Base-by-base conservation (phyloP, 1,140 invertebrate species). In the Drepana arcuata region DNA sequence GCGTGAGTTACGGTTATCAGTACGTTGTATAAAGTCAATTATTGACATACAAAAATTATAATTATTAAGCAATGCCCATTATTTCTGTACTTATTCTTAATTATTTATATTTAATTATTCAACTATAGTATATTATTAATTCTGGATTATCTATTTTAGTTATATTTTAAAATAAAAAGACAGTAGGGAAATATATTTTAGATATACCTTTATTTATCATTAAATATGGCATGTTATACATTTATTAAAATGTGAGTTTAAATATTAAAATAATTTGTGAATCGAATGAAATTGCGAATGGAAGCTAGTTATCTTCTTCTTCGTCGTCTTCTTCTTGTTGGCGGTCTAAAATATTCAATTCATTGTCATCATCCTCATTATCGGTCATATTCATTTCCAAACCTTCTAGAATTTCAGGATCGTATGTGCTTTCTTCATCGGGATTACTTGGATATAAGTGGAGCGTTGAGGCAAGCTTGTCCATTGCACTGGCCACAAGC, bases 311-410 rank as follows among this genome's bases (percentile, higher is more conserved):
- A 47, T 59, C 50, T 59, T 54, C 55, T 37, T 55, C 51, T 51
- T 61, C 48, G 41, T 60, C 48, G n/a, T n/a, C n/a, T n/a, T n/a
- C n/a, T 60, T 60, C 51, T 60, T 60, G 16, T 59, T 48, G 51
- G 46, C 52, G 51, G n/a, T 60, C 55, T 16, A 52, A 60, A 52
- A 48, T 47, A 11, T 56, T 56, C 36, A 14, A 61, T 55, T 53
- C 49, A 61, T 48, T 55, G 41, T 55, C 51, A 55, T 51, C 44
- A 60, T 56, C 44, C 36, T 47, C 41, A 49, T 58, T 47, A 45
- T 53, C 46, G 7, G 34, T 40, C 41, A 54, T 48, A 32, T 51
- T 57, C 39, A 48, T 53, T 35, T 53, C 53, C 33, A 61, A 48
- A 48, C 41, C 53, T 53, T 56, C 52, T 30, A 57, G 37, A 48